A percentile compares a stretch with the other conserved stretches of the same genome.
Evolutionary conservation across 2,797 vertebrate genomes (phyloP).

Genomic region (Alcedo atthis): DNA sequence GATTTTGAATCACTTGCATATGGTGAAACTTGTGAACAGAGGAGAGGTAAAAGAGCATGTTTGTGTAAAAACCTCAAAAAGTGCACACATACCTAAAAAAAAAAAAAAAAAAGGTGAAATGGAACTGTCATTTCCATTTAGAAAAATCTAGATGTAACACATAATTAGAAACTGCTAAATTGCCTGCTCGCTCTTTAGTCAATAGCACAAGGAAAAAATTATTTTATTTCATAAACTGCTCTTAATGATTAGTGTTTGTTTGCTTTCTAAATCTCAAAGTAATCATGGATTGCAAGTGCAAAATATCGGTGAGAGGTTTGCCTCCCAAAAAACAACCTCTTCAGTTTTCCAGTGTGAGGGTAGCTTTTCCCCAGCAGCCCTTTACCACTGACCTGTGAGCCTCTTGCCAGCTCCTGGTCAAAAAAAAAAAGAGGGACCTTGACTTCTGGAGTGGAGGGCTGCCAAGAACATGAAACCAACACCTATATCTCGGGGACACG

Average conservation of each 20-base stretch:
- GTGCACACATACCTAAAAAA: background rate
- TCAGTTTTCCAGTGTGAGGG: background rate
- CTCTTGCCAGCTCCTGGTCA: background rate
- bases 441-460: background rate
- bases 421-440: constrained; percentile 1
- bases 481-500: constrained; percentile 12
- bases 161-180: constrained; percentile 17
- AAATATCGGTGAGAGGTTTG: background rate
- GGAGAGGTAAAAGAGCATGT: background rate
- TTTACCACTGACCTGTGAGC: background rate
- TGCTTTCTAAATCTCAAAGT: constrained; percentile 35
- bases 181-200: background rate
- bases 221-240: constrained; percentile 56
- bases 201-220: background rate
- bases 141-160: constrained; percentile 9
- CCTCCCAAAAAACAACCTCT: background rate
- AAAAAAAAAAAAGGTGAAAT: background rate
- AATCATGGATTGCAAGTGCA: background rate
- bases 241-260: constrained; percentile 35
- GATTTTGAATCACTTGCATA: background rate
- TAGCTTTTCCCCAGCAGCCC: background rate
- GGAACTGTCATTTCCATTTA: background rate
- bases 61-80: background rate
- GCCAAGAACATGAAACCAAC: constrained; percentile 45
- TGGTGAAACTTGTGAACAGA: background rate